phyloP scores from a whole-genome alignment of 2,888 invertebrate species.

The Rhagium mordax region DNA sequence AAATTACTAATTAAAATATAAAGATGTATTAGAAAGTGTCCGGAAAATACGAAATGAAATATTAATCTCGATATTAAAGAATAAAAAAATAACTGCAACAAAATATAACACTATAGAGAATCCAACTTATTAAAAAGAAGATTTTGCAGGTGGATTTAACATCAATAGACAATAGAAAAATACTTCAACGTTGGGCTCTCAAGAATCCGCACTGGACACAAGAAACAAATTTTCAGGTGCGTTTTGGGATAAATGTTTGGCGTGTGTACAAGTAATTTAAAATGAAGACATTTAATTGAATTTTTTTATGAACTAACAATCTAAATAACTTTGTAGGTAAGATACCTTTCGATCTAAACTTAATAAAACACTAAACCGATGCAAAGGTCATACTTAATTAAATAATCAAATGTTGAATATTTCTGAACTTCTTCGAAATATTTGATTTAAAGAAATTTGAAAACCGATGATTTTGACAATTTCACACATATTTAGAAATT shows the following conservation, averaged over 20 bases:
- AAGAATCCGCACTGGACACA: not conserved
- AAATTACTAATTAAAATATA: not conserved
- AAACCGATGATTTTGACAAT: too few species aligned
- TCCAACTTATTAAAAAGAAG: not conserved
- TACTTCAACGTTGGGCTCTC: not conserved
- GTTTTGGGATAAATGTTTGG: not conserved
- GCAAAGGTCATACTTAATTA: too few species aligned
- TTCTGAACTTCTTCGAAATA: too few species aligned
- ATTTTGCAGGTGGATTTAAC: not conserved
- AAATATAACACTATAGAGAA: not conserved
- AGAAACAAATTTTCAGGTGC: not conserved
- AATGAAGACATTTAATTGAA: not conserved
- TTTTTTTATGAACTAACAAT: not conserved
- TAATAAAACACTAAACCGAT: too few species aligned
- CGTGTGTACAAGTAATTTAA: not conserved
- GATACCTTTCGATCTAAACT: not conserved
- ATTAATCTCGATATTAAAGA: not conserved
- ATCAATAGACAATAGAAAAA: not conserved
- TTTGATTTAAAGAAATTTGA: too few species aligned
- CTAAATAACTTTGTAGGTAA: not conserved
- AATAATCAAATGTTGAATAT: too few species aligned
- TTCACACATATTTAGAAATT: too few species aligned
- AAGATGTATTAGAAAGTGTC: not conserved
- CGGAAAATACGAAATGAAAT: not conserved
- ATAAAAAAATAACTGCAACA: not conserved